Evolutionary conservation across 2,888 invertebrate species (phyloP), one percentile per base, ranked within the genome.

Genomic region (Xanthia togata): DNA sequence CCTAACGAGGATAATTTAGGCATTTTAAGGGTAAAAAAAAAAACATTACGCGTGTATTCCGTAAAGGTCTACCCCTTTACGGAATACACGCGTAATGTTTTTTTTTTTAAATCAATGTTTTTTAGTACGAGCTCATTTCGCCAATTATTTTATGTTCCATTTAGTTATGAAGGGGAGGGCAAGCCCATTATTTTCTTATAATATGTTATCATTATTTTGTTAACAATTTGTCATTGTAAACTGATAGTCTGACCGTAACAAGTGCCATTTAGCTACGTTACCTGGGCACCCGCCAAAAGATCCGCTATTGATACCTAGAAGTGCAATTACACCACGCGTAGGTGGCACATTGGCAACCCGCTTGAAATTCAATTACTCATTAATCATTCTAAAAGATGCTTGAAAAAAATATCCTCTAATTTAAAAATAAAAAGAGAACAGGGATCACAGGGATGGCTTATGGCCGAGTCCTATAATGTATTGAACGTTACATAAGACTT

Each of bases 231-330:
- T 41, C 47, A n/a, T 62, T 53, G 20, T 62, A 31, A 53, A 53
- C 2, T 44, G 44, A 67, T 20, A 4, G 38, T 1, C 20, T 70
- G 20, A 35, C n/a, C n/a, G 35, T 11, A 60, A 62, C 26, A 35
- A 2, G 12, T 35, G 4, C 35, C 12, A 53, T 53, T 77, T 31
- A 59, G 17, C 31, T 50, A 4, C 53, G 2, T 8, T 53, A 53
- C 14, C 70, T 76, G 76, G 78, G n/a, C 55, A 20, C 0, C 9
- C 11, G 77, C 77, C 77, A 78, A 78, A 38, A 70, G 31, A n/a
- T 77, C 20, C n/a, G 62, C 23, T 70, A 47, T 78, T 55, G 14
- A 62, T 70, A 53, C 41, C 35, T 23, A 35, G 14, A 9, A n/a
- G 14, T 78, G 23, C 9, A 50, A 35, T 74, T 20, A 20, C 4